phyloP scores from a whole-genome alignment of 1,140 invertebrate genomes.

The Dinoponera quadriceps region DNA sequence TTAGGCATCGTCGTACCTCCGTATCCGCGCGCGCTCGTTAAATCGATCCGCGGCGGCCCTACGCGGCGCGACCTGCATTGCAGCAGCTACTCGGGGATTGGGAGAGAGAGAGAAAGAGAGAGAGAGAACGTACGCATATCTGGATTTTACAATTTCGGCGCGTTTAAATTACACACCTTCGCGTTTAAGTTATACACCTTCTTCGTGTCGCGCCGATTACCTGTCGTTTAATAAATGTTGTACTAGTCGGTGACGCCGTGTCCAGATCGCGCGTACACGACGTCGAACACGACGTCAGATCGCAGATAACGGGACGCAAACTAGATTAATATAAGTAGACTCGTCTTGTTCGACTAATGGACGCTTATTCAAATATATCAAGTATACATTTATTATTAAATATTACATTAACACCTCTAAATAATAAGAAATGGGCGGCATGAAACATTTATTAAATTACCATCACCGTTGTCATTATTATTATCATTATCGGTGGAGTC shows the following conservation, averaged over 20 bases:
- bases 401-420: too few relatives aligned
- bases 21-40: slow-evolving; percentile 68
- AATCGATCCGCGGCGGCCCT: slow-evolving; percentile 69
- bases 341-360: too few relatives aligned
- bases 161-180: slow-evolving; percentile 15
- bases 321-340: background rate
- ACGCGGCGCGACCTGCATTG: slow-evolving; percentile 71
- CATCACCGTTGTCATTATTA: too few relatives aligned
- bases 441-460: too few relatives aligned
- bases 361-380: too few relatives aligned
- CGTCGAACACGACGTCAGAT: background rate
- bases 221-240: background rate
- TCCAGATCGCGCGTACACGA: background rate
- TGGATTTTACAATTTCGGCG: slow-evolving; percentile 64
- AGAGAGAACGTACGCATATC: slow-evolving; percentile 17
- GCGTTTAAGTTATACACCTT: too few relatives aligned
- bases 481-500: too few relatives aligned
- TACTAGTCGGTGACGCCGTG: background rate
- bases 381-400: too few relatives aligned
- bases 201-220: background rate
- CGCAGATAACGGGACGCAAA: too few relatives aligned
- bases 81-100: slow-evolving; percentile 65
- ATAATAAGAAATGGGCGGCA: too few relatives aligned
- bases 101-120: background rate
- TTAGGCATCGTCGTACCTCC: slow-evolving; percentile 44